Percentiles rank a stretch among this genome's conserved stretches.
Evolutionary conservation across 1,140 invertebrate species (phyloP).

Genomic region (Leptoteleia sp.): DNA sequence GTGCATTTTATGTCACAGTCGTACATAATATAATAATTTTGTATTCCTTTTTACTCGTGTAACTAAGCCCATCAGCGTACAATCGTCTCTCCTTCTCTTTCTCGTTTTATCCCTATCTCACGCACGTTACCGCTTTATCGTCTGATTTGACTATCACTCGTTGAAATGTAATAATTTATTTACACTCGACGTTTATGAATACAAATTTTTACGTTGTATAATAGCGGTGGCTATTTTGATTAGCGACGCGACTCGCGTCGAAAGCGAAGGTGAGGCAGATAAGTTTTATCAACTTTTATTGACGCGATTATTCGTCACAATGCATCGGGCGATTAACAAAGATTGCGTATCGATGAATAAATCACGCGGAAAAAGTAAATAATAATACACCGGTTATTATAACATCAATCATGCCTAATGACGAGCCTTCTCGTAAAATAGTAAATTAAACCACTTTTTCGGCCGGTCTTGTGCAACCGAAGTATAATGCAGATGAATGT

Average conservation of each 20-base stretch:
- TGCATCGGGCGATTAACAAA: slow-evolving; percentile 38
- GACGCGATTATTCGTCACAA: slow-evolving; percentile 31
- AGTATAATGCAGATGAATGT: slow-evolving; percentile 16
- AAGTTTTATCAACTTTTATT: slow-evolving; percentile 34
- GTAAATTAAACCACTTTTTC: slow-evolving; percentile 40
- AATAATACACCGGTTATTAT: slow-evolving; percentile 8
- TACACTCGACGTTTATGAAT: not conserved
- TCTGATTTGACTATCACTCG: too few species aligned
- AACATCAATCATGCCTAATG: slow-evolving; percentile 43
- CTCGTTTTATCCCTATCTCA: not conserved
- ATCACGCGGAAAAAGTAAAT: slow-evolving; percentile 25
- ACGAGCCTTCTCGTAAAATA: slow-evolving; percentile 34
- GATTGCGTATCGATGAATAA: slow-evolving; percentile 39
- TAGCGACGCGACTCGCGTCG: not conserved
- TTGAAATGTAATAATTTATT: not conserved
- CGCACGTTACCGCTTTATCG: too few species aligned
- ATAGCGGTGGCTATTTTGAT: slow-evolving; percentile 17
- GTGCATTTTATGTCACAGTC: too few species aligned
- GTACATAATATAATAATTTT: too few species aligned
- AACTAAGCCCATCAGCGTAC: too few species aligned
- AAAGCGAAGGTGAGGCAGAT: slow-evolving; percentile 25
- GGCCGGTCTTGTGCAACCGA: not conserved
- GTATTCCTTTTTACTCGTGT: too few species aligned
- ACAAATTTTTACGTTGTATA: not conserved
- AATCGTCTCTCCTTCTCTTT: slow-evolving; percentile 3